Evolutionary conservation across 1,140 invertebrate genomes (phyloP), one percentile per base, ranked within the genome.

Genomic region (Mercenaria mercenaria): DNA sequence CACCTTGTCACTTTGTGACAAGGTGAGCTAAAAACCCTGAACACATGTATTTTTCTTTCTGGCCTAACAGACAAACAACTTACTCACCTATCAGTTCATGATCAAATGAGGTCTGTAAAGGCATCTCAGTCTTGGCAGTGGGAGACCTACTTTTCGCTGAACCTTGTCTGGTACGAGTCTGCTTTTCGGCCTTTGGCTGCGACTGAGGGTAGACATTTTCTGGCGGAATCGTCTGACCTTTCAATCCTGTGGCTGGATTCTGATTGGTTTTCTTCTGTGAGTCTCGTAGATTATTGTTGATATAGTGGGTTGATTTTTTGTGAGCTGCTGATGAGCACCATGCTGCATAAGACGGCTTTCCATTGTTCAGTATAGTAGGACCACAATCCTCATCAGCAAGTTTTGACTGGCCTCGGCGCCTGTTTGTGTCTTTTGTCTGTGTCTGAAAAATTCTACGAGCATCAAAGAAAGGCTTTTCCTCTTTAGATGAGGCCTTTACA

Each of bases 241-340:
- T 93, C 41, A 64, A 82, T 47, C 90, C 90, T 39, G 67, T 61
- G 56, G 87, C 77, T 76, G 90, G 61, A 64, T 92, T 92, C 80
- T 94, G 91, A 87, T 94, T 95, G 72, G 93, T 94, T 69, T 92
- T 93, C 81, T 95, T 95, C 81, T 92, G 93, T 0, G 91, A 90
- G 76, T 95, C 94, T 37, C 94, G 91, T 23, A 95, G 88, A 67
- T 95, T 94, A 91, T 95, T 95, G 80, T 95, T 95, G 79, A 95
- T 95, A 82, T 95, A 95, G 67, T 93, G 93, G 20, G 94, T 91
- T 74, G 93, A 93, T 72, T 93, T 92, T 23, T 92, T 92, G n/a
- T 94, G 92, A 32, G 88, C 92, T 50, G 88, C 64, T 10, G 92
- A 82, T 29, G 93, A 83, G 18, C 92, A 92, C 87, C 90, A 92